Evolutionary conservation across 2,113 vertebrate genomes (phyloP).

Genomic region (Zosterops japonicus): DNA sequence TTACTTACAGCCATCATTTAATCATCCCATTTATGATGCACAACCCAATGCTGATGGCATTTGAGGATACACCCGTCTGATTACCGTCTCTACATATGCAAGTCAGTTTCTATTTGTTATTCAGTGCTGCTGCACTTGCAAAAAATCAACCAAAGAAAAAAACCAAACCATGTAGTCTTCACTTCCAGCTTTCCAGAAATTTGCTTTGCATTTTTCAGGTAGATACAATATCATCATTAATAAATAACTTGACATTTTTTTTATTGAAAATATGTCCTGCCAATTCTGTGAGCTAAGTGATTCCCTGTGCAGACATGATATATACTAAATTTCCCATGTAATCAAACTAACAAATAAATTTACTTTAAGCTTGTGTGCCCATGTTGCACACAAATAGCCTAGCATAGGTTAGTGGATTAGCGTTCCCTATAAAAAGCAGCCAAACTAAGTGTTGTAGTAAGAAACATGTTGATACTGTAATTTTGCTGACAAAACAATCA

Average conservation of each 20-base stretch:
- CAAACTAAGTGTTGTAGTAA: not conserved
- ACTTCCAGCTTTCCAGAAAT: not conserved
- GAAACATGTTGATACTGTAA: not conserved
- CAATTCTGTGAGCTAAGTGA: not conserved
- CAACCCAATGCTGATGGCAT: not conserved
- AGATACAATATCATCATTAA: not conserved
- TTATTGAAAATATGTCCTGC: not conserved
- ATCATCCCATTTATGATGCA: not conserved
- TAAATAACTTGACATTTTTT: not conserved
- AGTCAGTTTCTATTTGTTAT: not conserved
- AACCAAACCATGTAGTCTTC: not conserved
- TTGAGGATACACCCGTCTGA: not conserved
- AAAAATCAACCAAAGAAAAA: not conserved
- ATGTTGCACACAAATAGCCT: not conserved
- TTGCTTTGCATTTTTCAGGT: not conserved
- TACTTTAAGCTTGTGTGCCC: not conserved
- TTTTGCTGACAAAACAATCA: not conserved
- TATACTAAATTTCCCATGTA: not conserved
- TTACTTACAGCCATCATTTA: constrained; percentile 1
- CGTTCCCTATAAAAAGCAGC: not conserved
- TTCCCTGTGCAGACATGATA: not conserved
- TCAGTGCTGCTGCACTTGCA: not conserved
- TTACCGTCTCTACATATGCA: not conserved
- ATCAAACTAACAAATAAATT: not conserved
- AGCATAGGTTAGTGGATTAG: not conserved